Conservation (phyloP, 2,888 invertebrate species). For the Eristalis arbustorum region DNA sequence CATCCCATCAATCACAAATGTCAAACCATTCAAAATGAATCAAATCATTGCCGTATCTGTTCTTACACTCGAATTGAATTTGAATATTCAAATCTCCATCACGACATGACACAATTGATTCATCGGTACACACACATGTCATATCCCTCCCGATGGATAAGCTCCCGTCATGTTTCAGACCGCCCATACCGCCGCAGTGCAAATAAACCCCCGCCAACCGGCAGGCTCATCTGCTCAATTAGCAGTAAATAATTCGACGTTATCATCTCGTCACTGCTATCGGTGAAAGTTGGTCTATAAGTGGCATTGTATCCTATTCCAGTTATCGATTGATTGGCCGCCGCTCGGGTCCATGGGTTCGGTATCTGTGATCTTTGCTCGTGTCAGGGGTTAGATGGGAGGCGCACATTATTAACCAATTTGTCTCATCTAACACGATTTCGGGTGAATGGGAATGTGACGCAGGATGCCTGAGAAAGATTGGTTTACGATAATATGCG, state of each 20-base stretch:
- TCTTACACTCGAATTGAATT: background rate
- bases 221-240: conserved; percentile 1
- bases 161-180: background rate
- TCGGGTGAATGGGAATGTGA: background rate
- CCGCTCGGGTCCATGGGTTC: background rate
- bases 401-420: conserved; percentile 6
- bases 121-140: background rate
- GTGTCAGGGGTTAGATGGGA: background rate
- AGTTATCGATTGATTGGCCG: conserved; percentile 16
- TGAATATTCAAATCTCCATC: background rate
- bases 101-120: background rate
- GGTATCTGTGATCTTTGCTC: conserved; percentile 7
- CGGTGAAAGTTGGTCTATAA: background rate
- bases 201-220: background rate
- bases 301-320: background rate
- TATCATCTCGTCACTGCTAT: conserved; percentile 1
- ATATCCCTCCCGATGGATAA: background rate
- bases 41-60: background rate
- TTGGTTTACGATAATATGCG: background rate
- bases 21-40: background rate
- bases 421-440: conserved; percentile 4
- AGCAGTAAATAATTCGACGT: conserved; percentile 30
- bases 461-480: background rate
- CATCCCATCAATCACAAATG: background rate
- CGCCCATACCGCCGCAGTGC: background rate